These are phyloP conservation scores for Pelobates cultripes DNA, from an alignment of 2,797 vertebrate genomes.

Conservation along the genomic window DNA sequence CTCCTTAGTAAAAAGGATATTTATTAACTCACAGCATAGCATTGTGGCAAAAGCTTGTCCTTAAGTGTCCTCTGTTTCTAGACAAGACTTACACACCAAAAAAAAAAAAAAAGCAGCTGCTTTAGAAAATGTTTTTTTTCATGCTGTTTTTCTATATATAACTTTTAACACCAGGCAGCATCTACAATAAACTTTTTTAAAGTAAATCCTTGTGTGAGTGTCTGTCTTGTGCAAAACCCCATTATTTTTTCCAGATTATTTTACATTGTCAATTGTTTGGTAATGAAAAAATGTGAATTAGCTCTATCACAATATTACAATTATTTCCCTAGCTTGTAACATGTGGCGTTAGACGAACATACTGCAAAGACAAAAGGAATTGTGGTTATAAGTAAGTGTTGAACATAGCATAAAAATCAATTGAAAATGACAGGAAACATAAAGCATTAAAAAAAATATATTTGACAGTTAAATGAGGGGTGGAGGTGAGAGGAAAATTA, in stretches of 20 bases:
- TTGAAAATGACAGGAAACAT: slow-evolving; percentile 42
- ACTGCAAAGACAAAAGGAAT: slow-evolving; percentile 36
- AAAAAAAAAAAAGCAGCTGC: background rate
- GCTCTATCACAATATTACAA: slow-evolving; percentile 44
- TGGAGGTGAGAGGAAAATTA: slow-evolving; percentile 51
- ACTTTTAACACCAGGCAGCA: background rate
- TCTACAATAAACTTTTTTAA: background rate
- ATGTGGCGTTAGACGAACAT: slow-evolving; percentile 14
- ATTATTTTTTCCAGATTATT: slow-evolving; percentile 22
- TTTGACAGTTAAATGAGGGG: slow-evolving; percentile 50
- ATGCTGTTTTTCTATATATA: slow-evolving; percentile 8
- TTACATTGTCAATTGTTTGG: slow-evolving; percentile 41
- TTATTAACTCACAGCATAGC: background rate
- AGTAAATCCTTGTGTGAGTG: background rate
- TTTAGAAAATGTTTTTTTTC: too few relatives aligned
- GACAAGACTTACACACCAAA: background rate
- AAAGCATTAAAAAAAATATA: slow-evolving; percentile 32
- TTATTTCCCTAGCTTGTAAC: slow-evolving; percentile 42
- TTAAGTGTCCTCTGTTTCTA: background rate
- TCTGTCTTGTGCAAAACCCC: slow-evolving; percentile 11
- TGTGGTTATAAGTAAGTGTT: slow-evolving; percentile 24
- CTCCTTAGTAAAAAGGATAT: background rate
- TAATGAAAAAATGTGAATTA: slow-evolving; percentile 22
- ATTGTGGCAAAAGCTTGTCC: slow-evolving; percentile 3
- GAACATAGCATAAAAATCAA: slow-evolving; percentile 19